Conservation (phyloP, 1,140 invertebrate species). For the Propsilocerus akamusi region DNA sequence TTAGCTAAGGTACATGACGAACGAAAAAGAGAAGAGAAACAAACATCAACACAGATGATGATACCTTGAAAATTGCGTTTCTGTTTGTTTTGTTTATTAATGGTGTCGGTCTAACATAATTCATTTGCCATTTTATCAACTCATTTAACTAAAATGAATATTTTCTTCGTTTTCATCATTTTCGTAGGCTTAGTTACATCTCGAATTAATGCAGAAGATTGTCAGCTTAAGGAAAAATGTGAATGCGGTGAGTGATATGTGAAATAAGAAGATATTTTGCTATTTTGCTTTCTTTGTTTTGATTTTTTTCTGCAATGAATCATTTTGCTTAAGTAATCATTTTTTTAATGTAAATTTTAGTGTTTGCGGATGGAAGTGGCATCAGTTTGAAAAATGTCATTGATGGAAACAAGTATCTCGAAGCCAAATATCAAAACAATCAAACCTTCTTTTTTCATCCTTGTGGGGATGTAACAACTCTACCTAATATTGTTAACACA, state of each 20-base stretch:
- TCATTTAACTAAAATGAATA: too few species aligned
- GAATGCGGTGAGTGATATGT: background rate
- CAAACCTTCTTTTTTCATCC: background rate
- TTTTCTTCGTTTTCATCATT: too few species aligned
- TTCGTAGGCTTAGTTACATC: too few species aligned
- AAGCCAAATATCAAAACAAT: background rate
- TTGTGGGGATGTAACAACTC: background rate
- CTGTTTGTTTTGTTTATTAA: too few species aligned
- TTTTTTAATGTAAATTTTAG: background rate
- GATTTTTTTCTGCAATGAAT: background rate
- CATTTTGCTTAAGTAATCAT: too few species aligned
- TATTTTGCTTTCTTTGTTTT: background rate
- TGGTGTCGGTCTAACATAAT: too few species aligned
- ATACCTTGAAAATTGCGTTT: too few species aligned
- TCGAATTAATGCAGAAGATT: too few species aligned
- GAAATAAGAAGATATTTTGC: background rate
- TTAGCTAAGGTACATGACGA: too few species aligned
- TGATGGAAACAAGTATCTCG: background rate
- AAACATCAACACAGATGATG: too few species aligned
- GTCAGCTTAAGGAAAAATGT: background rate
- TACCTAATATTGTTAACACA: background rate
- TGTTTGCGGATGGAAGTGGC: background rate
- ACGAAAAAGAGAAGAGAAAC: too few species aligned
- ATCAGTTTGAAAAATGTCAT: background rate
- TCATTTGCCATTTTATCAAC: too few species aligned